Conservation (phyloP, 2,113 vertebrate species). For the Phylloscopus trochilus region DNA sequence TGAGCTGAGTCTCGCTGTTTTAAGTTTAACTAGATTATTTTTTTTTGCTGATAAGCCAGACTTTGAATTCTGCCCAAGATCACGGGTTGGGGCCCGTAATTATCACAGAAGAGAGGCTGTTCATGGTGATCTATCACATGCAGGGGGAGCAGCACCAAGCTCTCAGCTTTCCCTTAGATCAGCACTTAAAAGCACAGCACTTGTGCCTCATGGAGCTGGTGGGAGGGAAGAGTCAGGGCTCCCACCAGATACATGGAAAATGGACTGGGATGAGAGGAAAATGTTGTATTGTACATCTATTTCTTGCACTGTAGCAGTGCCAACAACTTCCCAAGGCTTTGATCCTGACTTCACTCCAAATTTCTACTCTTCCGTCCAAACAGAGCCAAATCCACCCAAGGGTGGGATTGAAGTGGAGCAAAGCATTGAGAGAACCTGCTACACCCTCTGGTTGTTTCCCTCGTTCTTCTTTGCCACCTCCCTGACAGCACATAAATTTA, state of each 20-base stretch:
- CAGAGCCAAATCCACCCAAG: not conserved
- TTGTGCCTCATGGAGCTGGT: not conserved
- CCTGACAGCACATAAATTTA: not conserved
- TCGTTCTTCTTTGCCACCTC: not conserved
- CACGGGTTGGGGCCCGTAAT: not conserved
- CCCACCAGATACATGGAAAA: not conserved
- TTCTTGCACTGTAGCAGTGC: not conserved
- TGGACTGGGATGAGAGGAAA: not conserved
- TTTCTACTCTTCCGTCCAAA: rapidly evolving
- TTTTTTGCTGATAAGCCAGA: slow-evolving; percentile 62
- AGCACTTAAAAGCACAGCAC: slow-evolving; percentile 6
- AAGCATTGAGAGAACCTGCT: not conserved
- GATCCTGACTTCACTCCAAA: not conserved
- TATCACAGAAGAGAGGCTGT: not conserved
- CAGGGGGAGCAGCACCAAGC: not conserved
- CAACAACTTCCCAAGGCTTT: not conserved
- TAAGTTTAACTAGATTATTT: slow-evolving; percentile 43
- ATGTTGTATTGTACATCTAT: not conserved
- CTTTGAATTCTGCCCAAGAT: slow-evolving; percentile 50
- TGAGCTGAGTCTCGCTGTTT: slow-evolving; percentile 23
- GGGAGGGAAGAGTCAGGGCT: not conserved
- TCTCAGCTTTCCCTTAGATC: not conserved
- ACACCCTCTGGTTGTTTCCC: not conserved
- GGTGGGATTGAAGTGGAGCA: not conserved
- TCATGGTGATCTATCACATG: not conserved